Base-by-base conservation (phyloP, 1,140 invertebrate genomes). In the Euglossa dilemma region DNA sequence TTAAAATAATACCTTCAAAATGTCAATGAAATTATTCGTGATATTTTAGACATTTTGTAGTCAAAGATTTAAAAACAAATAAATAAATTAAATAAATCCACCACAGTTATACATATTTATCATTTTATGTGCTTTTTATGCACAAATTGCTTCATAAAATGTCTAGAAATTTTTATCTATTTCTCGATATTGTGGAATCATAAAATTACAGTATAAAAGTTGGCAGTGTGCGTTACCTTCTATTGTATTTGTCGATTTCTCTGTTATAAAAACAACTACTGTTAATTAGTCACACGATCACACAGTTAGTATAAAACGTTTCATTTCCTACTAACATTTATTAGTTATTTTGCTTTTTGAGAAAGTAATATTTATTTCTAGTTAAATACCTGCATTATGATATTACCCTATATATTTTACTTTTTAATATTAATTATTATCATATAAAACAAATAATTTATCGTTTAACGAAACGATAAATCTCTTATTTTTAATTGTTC, bases 191-290 rank as follows among this genome's bases (percentile, higher is more conserved):
- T 5, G 6, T 18, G 23, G 14, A n/a, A 64, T 64, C 57, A 57
- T 63, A 36, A 69, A 64, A 71, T 56, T 84, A 25, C 57, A 66
- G 50, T 85, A 75, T 52, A 79, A 79, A 85, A 84, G 56, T 64
- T 50, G 70, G 36, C 71, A 85, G 54, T 76, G 66, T 86, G 75
- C 59, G 57, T 86, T 73, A 78, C 45, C 20, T 47, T 47, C 14
- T 69, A n/a, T 25, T 82, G 25, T 67, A 56, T 56, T 75, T 11
- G 9, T 54, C 14, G 54, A 50, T 66, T 59, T 71, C 6, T 63
- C 23, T 59, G 5, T 70, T 54, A n/a, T 50, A 47, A 61, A 72
- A 72, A 61, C 67, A 66, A 56, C 16, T 70, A 78, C 63, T 25
- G 8, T 52, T 75, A 63, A 36, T 81, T 14, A 18, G 64, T 66